Evolutionary conservation across 2,888 invertebrate species (phyloP).

Genomic region (Dryobotodes eremita): DNA sequence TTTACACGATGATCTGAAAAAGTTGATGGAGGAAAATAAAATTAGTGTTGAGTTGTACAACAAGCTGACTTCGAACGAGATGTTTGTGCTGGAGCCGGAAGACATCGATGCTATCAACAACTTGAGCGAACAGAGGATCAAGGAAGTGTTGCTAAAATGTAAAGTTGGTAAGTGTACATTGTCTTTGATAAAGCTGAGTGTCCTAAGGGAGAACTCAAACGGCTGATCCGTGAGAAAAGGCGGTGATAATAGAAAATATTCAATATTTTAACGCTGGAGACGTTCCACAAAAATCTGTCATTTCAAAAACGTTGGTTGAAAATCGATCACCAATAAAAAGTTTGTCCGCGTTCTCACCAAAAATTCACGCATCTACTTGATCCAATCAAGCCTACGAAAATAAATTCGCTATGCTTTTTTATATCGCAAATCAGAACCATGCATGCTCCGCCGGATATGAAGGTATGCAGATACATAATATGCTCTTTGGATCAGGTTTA

Average conservation of each 20-base stretch:
- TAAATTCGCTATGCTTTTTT: not conserved
- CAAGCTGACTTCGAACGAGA: slow-evolving; percentile 85
- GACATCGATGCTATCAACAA: slow-evolving; percentile 89
- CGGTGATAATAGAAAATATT: not conserved
- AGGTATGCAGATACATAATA: not conserved
- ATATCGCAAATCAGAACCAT: not conserved
- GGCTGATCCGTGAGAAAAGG: not conserved
- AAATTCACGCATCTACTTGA: not conserved
- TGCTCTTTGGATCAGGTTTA: not conserved
- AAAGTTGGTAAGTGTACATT: slow-evolving; percentile 81
- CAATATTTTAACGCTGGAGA: no score
- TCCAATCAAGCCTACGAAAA: not conserved
- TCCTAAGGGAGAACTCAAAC: not conserved
- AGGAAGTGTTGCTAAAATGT: slow-evolving; percentile 80
- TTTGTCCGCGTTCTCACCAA: not conserved
- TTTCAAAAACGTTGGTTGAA: not conserved
- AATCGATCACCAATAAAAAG: not conserved
- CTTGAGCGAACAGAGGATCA: slow-evolving; percentile 80
- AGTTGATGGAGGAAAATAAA: slow-evolving; percentile 81
- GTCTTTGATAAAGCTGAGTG: slow-evolving; percentile 21
- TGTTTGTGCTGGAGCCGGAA: slow-evolving; percentile 84
- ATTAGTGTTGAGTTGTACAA: slow-evolving; percentile 83
- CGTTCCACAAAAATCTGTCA: no score
- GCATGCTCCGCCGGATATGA: not conserved
- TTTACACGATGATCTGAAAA: slow-evolving; percentile 78